Percentiles rank a stretch among this genome's conserved stretches.
phyloP scores from a whole-genome alignment of 2,113 vertebrate species.

The rabbit (Oryctolagus cuniculus) region DNA sequence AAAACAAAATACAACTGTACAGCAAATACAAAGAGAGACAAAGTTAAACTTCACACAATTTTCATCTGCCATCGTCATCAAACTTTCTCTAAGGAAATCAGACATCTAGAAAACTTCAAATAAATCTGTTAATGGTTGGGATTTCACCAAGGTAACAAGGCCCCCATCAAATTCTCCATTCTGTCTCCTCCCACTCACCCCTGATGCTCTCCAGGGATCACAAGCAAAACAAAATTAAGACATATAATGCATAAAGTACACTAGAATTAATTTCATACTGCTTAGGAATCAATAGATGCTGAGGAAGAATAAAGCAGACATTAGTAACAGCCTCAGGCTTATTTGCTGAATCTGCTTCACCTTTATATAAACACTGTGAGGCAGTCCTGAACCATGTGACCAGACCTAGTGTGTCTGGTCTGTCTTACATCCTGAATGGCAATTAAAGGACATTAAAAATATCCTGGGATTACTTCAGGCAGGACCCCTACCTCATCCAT shows the following conservation, averaged over 20 bases:
- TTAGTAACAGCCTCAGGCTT: conserved; percentile 33
- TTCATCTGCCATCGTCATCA: conserved; percentile 59
- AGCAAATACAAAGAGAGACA: not conserved
- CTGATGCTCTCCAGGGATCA: not conserved
- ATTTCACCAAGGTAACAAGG: not conserved
- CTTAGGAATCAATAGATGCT: conserved; percentile 55
- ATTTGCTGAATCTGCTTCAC: conserved; percentile 57
- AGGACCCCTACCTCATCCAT: conserved; percentile 75
- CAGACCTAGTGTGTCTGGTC: conserved; percentile 79
- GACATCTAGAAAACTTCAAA: conserved; percentile 52
- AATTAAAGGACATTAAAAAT: conserved; percentile 84
- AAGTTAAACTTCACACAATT: conserved; percentile 18
- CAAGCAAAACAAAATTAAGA: conserved; percentile 60
- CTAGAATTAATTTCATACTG: conserved; percentile 48
- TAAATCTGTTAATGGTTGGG: conserved; percentile 2
- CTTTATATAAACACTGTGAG: conserved; percentile 61
- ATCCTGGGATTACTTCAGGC: conserved; percentile 74
- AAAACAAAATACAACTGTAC: conserved; percentile 48
- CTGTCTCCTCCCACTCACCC: not conserved
- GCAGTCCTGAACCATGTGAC: conserved; percentile 59
- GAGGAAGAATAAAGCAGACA: conserved; percentile 50
- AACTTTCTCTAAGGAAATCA: conserved; percentile 39
- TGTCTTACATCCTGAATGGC: conserved; percentile 80
- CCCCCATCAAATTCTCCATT: conserved; percentile 36
- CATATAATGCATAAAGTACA: not conserved